A percentile compares a stretch with the other conserved stretches of the same genome.
These are phyloP conservation scores for Echinarachnius parma DNA, from an alignment of 53 echinoderm and acorn worm genomes.

Conservation along the genomic window DNA sequence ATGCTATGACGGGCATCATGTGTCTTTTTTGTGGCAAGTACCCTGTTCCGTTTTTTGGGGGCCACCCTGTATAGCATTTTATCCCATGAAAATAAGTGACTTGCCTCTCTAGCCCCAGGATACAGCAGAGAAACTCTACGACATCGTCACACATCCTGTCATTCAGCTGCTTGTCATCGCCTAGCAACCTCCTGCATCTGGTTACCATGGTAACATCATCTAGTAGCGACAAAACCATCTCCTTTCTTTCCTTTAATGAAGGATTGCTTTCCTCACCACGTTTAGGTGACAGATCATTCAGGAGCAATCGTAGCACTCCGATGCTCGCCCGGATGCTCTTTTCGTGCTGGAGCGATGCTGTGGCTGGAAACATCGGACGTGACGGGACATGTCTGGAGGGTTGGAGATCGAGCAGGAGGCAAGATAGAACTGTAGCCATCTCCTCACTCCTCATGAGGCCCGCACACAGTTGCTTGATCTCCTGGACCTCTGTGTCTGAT, in stretches of 20 bases:
- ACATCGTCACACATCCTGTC: constrained; percentile 1
- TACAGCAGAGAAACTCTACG: constrained; percentile 8
- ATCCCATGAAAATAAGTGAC: too few relatives aligned
- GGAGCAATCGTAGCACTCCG: constrained; percentile 28
- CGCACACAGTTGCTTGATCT: background rate
- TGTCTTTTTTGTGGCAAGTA: too few relatives aligned
- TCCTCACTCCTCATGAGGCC: constrained; percentile 8
- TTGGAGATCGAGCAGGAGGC: constrained; percentile 19
- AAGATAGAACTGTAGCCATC: background rate
- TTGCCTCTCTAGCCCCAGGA: constrained; percentile 8
- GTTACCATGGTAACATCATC: constrained; percentile 24
- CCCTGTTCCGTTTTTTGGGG: too few relatives aligned
- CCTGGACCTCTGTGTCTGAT: background rate
- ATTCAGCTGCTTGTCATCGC: background rate
- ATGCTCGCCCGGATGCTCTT: constrained; percentile 4
- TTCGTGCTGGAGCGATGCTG: background rate
- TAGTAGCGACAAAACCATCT: background rate
- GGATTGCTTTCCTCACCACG: background rate
- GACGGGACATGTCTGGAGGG: background rate
- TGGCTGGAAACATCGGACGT: background rate
- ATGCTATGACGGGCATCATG: too few relatives aligned
- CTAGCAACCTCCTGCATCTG: constrained; percentile 14
- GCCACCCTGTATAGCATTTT: too few relatives aligned
- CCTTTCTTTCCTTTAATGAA: too few relatives aligned
- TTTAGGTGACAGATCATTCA: background rate